Evolutionary conservation across 2,888 invertebrate species (phyloP).

Genomic region (Hemistola chrysoprasaria): DNA sequence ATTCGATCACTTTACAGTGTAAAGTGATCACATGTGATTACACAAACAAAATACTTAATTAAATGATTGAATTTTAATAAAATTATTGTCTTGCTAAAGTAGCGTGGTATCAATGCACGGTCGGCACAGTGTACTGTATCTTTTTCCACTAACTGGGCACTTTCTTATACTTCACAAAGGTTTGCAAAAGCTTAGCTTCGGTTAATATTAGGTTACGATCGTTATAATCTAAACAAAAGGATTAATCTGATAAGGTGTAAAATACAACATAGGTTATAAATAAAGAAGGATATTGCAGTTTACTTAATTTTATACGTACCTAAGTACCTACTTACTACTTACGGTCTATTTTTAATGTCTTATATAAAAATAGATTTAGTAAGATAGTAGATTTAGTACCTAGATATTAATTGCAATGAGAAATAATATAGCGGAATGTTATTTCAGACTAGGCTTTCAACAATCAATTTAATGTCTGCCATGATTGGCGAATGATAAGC

Average conservation of each 20-base stretch:
- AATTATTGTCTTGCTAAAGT: neutral
- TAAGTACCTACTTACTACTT: too few species aligned
- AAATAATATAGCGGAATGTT: slow-evolving; percentile 13
- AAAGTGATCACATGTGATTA: too few species aligned
- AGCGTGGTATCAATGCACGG: slow-evolving; percentile 16
- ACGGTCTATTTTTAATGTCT: too few species aligned
- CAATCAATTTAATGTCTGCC: slow-evolving; percentile 26
- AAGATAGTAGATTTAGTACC: too few species aligned
- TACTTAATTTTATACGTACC: slow-evolving; percentile 40
- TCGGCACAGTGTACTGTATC: slow-evolving; percentile 33
- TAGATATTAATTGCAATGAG: too few species aligned
- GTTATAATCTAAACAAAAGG: slow-evolving; percentile 57
- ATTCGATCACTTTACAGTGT: slow-evolving; percentile 34
- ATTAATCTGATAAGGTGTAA: slow-evolving; percentile 56
- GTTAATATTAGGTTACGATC: slow-evolving; percentile 58
- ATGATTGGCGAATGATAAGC: slow-evolving; percentile 11
- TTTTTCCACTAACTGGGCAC: slow-evolving; percentile 34
- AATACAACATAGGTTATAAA: slow-evolving; percentile 55
- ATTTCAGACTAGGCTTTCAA: slow-evolving; percentile 41
- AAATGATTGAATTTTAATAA: slow-evolving; percentile 3
- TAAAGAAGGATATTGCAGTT: slow-evolving; percentile 51
- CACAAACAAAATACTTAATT: slow-evolving; percentile 13
- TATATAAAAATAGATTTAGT: too few species aligned
- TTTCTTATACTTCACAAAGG: slow-evolving; percentile 57
- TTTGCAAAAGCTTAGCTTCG: slow-evolving; percentile 49